Percentiles rank a stretch among this genome's conserved stretches.
Conservation (phyloP, 2,888 invertebrate genomes). For the Acleris emargana region DNA sequence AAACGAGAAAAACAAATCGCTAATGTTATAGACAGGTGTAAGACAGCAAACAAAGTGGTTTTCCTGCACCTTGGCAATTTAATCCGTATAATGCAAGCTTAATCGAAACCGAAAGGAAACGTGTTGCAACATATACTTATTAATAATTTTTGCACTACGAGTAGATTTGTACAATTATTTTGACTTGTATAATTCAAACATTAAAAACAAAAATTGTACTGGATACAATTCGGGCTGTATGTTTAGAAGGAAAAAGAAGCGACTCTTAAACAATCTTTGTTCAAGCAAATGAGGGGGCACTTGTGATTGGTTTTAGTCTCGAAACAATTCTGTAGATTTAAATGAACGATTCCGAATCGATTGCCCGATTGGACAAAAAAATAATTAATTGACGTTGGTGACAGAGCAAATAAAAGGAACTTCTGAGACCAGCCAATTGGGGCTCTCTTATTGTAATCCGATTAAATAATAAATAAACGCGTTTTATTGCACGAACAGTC, state of each 20-base stretch:
- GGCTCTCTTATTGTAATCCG: constrained; percentile 16
- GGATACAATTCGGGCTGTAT: too few species aligned
- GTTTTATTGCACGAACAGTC: constrained; percentile 15
- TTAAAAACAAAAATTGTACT: too few species aligned
- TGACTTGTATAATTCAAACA: too few species aligned
- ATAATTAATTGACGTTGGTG: constrained; percentile 23
- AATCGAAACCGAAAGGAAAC: neutral
- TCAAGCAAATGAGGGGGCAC: too few species aligned
- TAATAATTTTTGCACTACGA: too few species aligned
- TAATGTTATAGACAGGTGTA: constrained; percentile 30
- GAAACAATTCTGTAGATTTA: neutral
- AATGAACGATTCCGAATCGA: neutral
- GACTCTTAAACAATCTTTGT: too few species aligned
- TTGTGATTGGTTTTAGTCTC: neutral
- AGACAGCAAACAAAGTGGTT: constrained; percentile 1
- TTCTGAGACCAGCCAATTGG: constrained; percentile 14
- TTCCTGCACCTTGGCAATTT: constrained; percentile 29
- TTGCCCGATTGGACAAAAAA: constrained; percentile 13
- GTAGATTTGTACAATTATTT: too few species aligned
- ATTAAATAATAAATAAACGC: constrained; percentile 21
- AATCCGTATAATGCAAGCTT: constrained; percentile 5
- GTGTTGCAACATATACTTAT: too few species aligned
- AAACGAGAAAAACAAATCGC: constrained; percentile 24
- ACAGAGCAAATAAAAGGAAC: constrained; percentile 16
- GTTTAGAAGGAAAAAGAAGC: too few species aligned